These are phyloP conservation scores for Hyperoplus lanceolatus DNA, from an alignment of 2,797 vertebrate species.

Conservation along the genomic window DNA sequence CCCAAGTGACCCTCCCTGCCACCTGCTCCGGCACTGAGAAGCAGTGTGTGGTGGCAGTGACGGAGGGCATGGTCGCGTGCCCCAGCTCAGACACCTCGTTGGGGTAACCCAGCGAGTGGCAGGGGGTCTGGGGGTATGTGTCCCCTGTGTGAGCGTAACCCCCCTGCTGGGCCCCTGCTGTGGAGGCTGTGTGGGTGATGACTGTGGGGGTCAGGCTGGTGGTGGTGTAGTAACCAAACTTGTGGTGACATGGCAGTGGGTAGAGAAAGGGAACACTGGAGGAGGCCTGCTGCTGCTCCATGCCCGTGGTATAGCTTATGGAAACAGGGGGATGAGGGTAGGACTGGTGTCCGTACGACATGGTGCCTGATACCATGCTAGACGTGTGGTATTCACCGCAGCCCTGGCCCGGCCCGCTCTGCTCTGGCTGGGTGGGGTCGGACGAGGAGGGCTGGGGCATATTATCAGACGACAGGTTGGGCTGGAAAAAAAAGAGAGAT, in stretches of 20 bases:
- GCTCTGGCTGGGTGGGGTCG: constrained; percentile 49
- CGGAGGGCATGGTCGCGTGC: constrained; percentile 61
- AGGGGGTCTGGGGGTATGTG: constrained; percentile 64
- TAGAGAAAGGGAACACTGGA: constrained; percentile 79
- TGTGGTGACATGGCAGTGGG: constrained; percentile 77
- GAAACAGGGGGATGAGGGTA: constrained; percentile 60
- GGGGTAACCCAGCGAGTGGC: constrained; percentile 72
- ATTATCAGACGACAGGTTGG: constrained; percentile 70
- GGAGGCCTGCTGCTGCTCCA: constrained; percentile 55
- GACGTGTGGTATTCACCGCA: constrained; percentile 82
- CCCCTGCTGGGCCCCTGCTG: constrained; percentile 49
- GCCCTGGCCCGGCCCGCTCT: constrained; percentile 72
- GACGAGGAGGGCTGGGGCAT: constrained; percentile 72
- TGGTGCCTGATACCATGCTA: constrained; percentile 57
- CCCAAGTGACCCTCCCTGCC: constrained; percentile 22
- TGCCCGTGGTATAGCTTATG: constrained; percentile 45
- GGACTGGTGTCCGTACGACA: constrained; percentile 71
- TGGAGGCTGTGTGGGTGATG: constrained; percentile 82
- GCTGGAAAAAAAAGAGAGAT: constrained; percentile 65
- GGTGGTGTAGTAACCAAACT: constrained; percentile 80
- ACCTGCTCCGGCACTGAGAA: constrained; percentile 80
- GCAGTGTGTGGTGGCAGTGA: constrained; percentile 55
- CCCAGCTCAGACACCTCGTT: constrained; percentile 38
- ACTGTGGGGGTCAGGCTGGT: constrained; percentile 70
- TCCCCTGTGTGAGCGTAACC: constrained; percentile 69